A percentile compares a stretch with the other conserved stretches of the same genome.
phyloP scores from a whole-genome alignment of 2,797 vertebrate species.

The Paramormyrops hopkinsi region DNA sequence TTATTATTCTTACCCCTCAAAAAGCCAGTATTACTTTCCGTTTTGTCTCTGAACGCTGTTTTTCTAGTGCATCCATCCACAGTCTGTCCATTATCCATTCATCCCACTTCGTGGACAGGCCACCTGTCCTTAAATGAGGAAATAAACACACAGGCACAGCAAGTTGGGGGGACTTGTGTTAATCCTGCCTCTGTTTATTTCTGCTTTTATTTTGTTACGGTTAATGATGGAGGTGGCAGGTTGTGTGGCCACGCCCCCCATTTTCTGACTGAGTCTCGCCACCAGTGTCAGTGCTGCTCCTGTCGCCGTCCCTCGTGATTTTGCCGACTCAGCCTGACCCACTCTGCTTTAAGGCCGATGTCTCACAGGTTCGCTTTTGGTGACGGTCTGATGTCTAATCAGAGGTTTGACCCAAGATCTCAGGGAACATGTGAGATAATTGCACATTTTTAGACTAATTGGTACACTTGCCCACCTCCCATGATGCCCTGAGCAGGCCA shows the following conservation, averaged over 20 bases:
- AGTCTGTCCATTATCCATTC: conserved; percentile 26
- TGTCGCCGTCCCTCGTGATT: conserved; percentile 20
- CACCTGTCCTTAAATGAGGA: conserved; percentile 38
- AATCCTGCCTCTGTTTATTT: conserved; percentile 17
- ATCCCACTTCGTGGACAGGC: conserved; percentile 37
- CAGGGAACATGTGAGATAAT: conserved; percentile 3
- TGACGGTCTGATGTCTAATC: conserved; percentile 19
- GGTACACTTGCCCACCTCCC: background rate
- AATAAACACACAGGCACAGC: conserved; percentile 36
- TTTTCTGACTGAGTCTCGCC: background rate
- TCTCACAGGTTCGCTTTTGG: conserved; percentile 32
- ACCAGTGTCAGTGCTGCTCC: background rate
- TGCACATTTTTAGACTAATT: conserved; percentile 34
- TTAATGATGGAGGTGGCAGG: conserved; percentile 15
- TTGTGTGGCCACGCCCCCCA: background rate
- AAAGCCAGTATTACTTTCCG: conserved; percentile 33
- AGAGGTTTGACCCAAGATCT: background rate
- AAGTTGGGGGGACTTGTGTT: conserved; percentile 27
- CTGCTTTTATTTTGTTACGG: conserved; percentile 15
- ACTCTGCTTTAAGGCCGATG: conserved; percentile 27
- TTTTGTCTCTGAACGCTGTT: conserved; percentile 35
- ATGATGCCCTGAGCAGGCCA: background rate
- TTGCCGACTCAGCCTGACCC: conserved; percentile 17
- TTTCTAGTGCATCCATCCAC: conserved; percentile 30
- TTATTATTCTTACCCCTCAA: conserved; percentile 42